Evolutionary conservation across 2,113 vertebrate species (phyloP).

Genomic region (Amia ocellicauda): DNA sequence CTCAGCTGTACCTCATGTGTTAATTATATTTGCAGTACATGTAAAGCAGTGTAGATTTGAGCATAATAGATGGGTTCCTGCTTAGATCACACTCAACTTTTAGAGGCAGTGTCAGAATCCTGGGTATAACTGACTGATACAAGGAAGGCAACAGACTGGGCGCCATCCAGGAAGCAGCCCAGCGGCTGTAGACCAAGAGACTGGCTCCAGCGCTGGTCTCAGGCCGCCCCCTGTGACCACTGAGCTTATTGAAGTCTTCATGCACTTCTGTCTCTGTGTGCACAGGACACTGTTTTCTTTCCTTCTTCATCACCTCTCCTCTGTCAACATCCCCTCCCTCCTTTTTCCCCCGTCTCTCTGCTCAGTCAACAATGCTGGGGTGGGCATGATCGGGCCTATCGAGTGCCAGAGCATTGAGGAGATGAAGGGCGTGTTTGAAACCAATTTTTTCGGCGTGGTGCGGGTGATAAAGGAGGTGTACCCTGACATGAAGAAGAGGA

Average conservation of each 20-base stretch:
- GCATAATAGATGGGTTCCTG: too few species aligned
- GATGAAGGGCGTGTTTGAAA: constrained; percentile 69
- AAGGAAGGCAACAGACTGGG: too few species aligned
- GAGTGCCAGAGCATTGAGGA: constrained; percentile 65
- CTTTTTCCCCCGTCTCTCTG: not conserved
- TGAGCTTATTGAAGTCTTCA: not conserved
- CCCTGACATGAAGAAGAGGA: constrained; percentile 65
- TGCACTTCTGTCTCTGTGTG: not conserved
- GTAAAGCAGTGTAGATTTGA: too few species aligned
- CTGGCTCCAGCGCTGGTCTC: too few species aligned
- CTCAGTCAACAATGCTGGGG: constrained; percentile 65
- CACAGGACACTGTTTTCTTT: not conserved
- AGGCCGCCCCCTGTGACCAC: too few species aligned
- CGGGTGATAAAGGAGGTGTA: constrained; percentile 70
- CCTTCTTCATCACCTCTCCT: not conserved
- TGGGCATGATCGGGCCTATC: constrained; percentile 63
- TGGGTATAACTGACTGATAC: too few species aligned
- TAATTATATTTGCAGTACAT: too few species aligned
- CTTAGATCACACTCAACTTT: too few species aligned
- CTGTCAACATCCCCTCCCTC: not conserved
- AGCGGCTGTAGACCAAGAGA: too few species aligned
- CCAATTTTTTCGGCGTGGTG: constrained; percentile 64
- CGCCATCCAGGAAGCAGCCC: too few species aligned
- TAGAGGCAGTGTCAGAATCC: too few species aligned
- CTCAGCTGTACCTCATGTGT: too few species aligned